Evolutionary conservation across 2,888 invertebrate species (phyloP), one percentile per base, ranked within the genome.

Genomic region (Bugula neritina): DNA sequence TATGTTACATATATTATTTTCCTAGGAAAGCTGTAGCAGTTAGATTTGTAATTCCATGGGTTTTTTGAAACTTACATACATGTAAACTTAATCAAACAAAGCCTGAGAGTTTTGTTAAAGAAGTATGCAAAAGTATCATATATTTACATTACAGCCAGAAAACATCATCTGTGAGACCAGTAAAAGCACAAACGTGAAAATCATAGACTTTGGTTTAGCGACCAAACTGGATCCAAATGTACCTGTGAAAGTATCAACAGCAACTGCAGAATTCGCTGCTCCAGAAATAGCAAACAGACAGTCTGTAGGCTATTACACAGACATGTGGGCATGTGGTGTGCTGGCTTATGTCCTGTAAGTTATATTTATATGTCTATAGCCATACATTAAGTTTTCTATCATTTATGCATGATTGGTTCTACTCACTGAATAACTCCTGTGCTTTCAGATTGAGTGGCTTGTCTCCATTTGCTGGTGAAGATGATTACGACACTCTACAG

Each of bases 291-390:
- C 97, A 0, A 96, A 98, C 81, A 89, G 97, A 23, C 97, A 99
- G 84, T 94, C 98, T 0, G 98, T 99, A 74, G 99, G 99, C 72
- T 99, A 99, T 88, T 99, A 98, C 87, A 99, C 99, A 0, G 99
- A 99, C 84, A 99, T 99, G 99, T 99, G 99, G 99, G 97, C 98
- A 52, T 92, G 96, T 43, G 99, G 99, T 80, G 99, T 99, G 0
- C 88, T 99, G n/a, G 90, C 93, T 23, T 99, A 99, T 83, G 97
- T 99, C 55, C 87, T 99, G 91, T 94, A 86, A 92, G 93, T 90
- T 43, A 43, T 17, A 43, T 43, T 17, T 43, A 43, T 17, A 43
- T 43, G 43, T 43, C 10, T 43, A 43, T n/a, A n/a, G n/a, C n/a
- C n/a, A n/a, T n/a, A n/a, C n/a, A n/a, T n/a, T n/a, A n/a, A n/a